Evolutionary conservation across 2,888 invertebrate species (phyloP), one percentile per base, ranked within the genome.

Genomic region (Ectropis crepuscularia): DNA sequence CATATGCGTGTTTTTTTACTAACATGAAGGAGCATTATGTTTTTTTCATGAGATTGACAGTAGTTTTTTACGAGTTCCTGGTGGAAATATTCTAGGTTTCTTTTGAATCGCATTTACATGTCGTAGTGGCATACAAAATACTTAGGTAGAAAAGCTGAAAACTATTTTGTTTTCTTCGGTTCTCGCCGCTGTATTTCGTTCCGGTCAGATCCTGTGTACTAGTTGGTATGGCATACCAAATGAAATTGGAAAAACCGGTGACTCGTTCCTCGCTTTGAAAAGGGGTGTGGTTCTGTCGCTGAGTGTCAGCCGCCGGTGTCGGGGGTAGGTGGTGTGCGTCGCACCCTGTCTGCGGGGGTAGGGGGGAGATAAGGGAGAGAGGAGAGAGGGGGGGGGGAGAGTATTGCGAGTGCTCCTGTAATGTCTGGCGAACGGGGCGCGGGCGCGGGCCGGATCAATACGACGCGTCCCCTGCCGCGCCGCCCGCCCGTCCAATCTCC

Each of bases 241-340:
- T 90, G 87, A 86, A 87, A 89, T 90, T 87, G 92, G 92, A 92
- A 92, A 91, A 90, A 88, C 91, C 92, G 89, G 82, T 92, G 92
- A 92, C 85, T 91, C 84, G 87, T 78, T 80, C 74, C 77, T 83
- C 78, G 86, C 76, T 82, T 87, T 85, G 83, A 86, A 87, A 89
- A 89, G 90, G 90, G 92, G 92, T 92, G 92, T 91, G 92, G 92
- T 89, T 85, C 86, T 78, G 84, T 85, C 80, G 78, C 78, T 81
- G 81, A 83, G 83, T 81, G 80, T 74, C 63, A 61, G 54, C 57
- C 42, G 63, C 12, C 50, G 63, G 61, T 57, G 64, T 53, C 57
- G 65, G 49, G 72, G 80, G 77, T 78, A 72, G 80, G 81, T 76
- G 82, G 79, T 75, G 80, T 79, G 80, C 77, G 82, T 80, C 78